Evolutionary conservation across 2,113 vertebrate species (phyloP).

Genomic region (Crotalus viridis): DNA sequence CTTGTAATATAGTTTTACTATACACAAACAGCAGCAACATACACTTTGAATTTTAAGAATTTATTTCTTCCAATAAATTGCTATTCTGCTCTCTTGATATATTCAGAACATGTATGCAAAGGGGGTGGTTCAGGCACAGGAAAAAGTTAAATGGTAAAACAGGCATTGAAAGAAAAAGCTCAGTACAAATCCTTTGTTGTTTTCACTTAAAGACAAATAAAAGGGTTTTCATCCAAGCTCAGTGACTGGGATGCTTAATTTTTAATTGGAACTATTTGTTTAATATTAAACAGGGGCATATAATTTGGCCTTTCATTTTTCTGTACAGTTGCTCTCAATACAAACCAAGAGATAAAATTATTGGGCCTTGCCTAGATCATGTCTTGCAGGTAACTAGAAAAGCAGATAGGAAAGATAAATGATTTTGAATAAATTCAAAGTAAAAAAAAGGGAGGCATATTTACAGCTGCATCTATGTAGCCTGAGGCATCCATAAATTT

Average conservation of each 20-base stretch:
- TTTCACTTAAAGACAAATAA: slow-evolving; percentile 23
- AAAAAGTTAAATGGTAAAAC: slow-evolving; percentile 44
- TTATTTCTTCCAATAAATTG: slow-evolving; percentile 26
- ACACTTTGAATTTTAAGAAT: slow-evolving; percentile 21
- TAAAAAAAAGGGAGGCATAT: slow-evolving; percentile 58
- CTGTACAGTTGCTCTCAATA: slow-evolving; percentile 1
- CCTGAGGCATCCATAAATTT: slow-evolving; percentile 67
- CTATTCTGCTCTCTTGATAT: slow-evolving; percentile 25
- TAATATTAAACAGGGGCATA: slow-evolving; percentile 51
- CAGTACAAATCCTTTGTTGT: slow-evolving; percentile 54
- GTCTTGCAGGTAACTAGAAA: slow-evolving; percentile 29
- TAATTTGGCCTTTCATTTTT: slow-evolving; percentile 44
- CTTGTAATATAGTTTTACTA: slow-evolving; percentile 39
- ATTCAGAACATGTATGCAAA: slow-evolving; percentile 47
- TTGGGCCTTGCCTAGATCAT: slow-evolving; percentile 10
- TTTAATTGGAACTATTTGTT: slow-evolving; percentile 70
- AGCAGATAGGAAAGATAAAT: slow-evolving; percentile 42
- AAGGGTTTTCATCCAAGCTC: slow-evolving; percentile 53
- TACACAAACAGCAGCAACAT: slow-evolving; percentile 43
- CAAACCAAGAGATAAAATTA: not conserved
- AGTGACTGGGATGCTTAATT: slow-evolving; percentile 50
- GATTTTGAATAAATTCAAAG: slow-evolving; percentile 51
- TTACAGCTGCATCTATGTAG: slow-evolving; percentile 64
- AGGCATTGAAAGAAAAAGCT: slow-evolving; percentile 24
- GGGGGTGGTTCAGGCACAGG: slow-evolving; percentile 38